Evolutionary conservation across 2,888 invertebrate species (phyloP), one percentile per base, ranked within the genome.

Genomic region (Apamea crenata): DNA sequence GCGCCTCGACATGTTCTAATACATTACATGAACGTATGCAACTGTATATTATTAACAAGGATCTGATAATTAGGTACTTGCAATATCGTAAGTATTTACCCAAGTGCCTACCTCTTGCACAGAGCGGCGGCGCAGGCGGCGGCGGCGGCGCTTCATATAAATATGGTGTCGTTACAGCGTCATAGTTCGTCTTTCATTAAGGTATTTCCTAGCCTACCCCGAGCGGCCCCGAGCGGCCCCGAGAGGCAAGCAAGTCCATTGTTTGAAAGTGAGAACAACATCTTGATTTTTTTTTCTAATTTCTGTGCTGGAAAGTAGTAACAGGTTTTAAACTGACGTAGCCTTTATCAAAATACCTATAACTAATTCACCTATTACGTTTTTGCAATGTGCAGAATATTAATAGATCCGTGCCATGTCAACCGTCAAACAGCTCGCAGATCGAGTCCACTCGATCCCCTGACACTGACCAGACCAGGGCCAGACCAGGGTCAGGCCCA

Each of bases 11-110:
- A n/a, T 36, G 25, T 67, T 66, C 69, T 61, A 6, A 25, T 44
- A 56, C 21, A 4, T 59, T 61, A 67, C 50, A 61, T 71, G 65
- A 61, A 67, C 59, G 14, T 77, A 69, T n/a, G 59, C 66, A 69
- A 81, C 66, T 44, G 21, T 53, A 12, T 32, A 32, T 74, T 63
- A 74, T 56, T 56, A 68, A 36, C 56, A 40, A 53, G 32, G 25
- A 73, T 72, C 61, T 32, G 36, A 36, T 74, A 61, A 70, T 70
- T 61, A 50, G 0, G 5, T 59, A 63, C 7, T 53, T 44, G 25
- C 6, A 47, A 47, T 47, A 25, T 47, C 47, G 14, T 29, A 29
- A 29, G 40, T 44, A 40, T n/a, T 18, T n/a, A n/a, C 40, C n/a
- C 14, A 29, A n/a, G n/a, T 10, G n/a, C 29, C 8, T 65, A 36